Percentiles rank a stretch among this genome's conserved stretches.
phyloP scores from a whole-genome alignment of 2,888 invertebrate genomes.

The Lymantria dispar region DNA sequence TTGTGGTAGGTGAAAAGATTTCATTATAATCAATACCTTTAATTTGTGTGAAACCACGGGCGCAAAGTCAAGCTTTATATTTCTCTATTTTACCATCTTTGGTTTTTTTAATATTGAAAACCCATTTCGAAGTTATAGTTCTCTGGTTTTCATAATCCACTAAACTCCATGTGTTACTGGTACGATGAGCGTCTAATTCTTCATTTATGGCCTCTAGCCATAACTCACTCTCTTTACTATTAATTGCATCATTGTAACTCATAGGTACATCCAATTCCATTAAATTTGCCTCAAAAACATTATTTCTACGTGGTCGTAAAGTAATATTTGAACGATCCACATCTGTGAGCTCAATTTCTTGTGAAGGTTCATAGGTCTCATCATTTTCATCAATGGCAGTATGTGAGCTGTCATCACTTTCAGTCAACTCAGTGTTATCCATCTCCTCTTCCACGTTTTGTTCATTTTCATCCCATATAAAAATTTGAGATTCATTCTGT shows the following conservation, averaged over 20 bases:
- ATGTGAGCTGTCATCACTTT: neutral
- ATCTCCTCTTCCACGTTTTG: neutral
- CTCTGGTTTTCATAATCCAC: conserved; percentile 1
- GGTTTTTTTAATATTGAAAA: conserved; percentile 12
- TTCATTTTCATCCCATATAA: too few species aligned
- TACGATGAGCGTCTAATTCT: conserved; percentile 11
- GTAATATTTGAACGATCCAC: neutral
- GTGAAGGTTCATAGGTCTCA: neutral
- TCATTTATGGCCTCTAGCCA: conserved; percentile 11
- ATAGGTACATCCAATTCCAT: too few species aligned
- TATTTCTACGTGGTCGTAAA: conserved; percentile 1
- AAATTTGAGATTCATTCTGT: too few species aligned
- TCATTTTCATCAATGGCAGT: neutral
- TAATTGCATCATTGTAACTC: conserved; percentile 9
- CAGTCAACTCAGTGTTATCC: neutral
- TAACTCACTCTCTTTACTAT: neutral
- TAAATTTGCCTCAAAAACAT: neutral
- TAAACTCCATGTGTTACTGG: conserved; percentile 15
- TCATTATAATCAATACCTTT: conserved; percentile 11
- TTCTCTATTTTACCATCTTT: neutral
- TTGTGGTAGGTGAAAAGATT: neutral
- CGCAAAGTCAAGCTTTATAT: conserved; percentile 14
- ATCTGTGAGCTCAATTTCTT: neutral
- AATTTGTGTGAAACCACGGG: conserved; percentile 12
- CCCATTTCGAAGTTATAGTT: conserved; percentile 12